Percentiles rank a stretch among this genome's conserved stretches.
Evolutionary conservation across 2,888 invertebrate genomes (phyloP).

Genomic region (Girardia tigrina): DNA sequence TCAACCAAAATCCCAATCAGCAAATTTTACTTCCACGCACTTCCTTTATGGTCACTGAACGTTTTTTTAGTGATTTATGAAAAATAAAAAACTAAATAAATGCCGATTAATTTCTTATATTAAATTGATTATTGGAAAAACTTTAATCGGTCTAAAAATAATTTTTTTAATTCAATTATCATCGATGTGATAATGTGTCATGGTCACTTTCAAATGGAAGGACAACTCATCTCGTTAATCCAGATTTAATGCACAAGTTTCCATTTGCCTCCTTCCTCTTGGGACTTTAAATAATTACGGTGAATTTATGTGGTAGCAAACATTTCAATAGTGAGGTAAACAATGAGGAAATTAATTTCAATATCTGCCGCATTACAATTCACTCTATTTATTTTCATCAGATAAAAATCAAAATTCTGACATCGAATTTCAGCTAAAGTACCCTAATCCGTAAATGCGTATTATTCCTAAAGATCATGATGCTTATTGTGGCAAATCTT

Average conservation of each 20-base stretch:
- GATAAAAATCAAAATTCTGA: constrained; percentile 9
- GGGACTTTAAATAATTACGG: constrained; percentile 10
- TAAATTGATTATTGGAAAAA: not conserved
- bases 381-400: constrained; percentile 13
- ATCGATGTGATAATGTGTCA: constrained; percentile 16
- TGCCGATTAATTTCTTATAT: too few species aligned
- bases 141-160: not conserved
- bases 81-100: too few species aligned
- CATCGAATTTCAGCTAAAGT: constrained; percentile 5
- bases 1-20: too few species aligned
- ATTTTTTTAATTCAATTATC: constrained; percentile 13
- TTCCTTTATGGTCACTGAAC: too few species aligned
- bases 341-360: constrained; percentile 10
- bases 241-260: not conserved
- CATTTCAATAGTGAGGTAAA: not conserved
- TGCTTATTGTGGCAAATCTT: constrained; percentile 23
- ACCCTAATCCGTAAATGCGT: constrained; percentile 14
- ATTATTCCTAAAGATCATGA: constrained; percentile 9
- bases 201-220: constrained; percentile 20
- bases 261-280: not conserved
- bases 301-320: constrained; percentile 9
- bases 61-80: too few species aligned
- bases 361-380: not conserved
- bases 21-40: too few species aligned
- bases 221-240: constrained; percentile 4